phyloP scores from a whole-genome alignment of 2,888 invertebrate genomes.

The Tetranychus truncatus region DNA sequence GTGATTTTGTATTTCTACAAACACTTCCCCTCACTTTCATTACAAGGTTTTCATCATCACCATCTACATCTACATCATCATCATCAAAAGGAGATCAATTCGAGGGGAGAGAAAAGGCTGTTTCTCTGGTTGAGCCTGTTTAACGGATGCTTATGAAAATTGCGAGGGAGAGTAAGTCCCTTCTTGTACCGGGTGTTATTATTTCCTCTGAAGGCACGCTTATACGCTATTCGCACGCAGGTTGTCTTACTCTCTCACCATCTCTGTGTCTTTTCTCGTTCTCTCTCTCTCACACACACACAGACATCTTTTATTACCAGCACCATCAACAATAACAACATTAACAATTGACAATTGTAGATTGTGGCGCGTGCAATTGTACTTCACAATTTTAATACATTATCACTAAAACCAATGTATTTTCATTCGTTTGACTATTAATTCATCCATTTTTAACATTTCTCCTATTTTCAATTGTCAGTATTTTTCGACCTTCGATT shows the following conservation, averaged over 20 bases:
- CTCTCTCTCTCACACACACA: too few relatives aligned
- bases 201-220: conserved; percentile 1
- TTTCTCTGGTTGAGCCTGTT: neutral
- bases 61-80: neutral
- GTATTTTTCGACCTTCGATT: too few relatives aligned
- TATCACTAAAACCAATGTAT: too few relatives aligned
- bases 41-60: neutral
- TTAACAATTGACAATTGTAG: neutral
- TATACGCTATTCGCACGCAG: neutral
- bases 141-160: conserved; percentile 1
- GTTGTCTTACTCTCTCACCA: neutral
- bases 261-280: neutral
- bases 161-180: neutral
- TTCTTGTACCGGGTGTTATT: neutral
- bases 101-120: neutral
- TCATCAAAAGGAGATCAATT: neutral
- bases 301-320: neutral
- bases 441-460: too few relatives aligned
- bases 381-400: too few relatives aligned
- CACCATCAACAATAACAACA: neutral
- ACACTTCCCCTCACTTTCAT: neutral
- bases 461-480: too few relatives aligned
- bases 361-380: neutral
- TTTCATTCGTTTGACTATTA: too few relatives aligned
- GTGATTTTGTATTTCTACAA: neutral